Evolutionary conservation across 1,140 invertebrate species (phyloP), one percentile per base, ranked within the genome.

Genomic region (Temnothorax curvispinosus): DNA sequence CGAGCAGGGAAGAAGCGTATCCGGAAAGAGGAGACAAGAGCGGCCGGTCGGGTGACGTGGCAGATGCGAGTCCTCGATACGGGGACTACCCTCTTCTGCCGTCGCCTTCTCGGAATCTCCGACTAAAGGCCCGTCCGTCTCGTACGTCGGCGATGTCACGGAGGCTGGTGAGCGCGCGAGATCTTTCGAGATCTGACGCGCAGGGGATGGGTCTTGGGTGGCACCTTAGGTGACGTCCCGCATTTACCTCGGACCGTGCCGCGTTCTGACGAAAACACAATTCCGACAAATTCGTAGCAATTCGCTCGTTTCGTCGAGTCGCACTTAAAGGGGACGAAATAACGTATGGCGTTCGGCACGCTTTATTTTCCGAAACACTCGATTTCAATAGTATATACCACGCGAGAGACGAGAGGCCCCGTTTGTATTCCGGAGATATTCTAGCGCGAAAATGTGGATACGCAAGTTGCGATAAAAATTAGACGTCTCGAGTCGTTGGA

Each of bases 41-140:
- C 60, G 89, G 72, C 84, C 65, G 86, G 88, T 85, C 87, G 93
- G 89, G 90, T 95, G 94, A 95, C 93, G 93, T 92, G 91, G 94
- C 94, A 94, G 91, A 92, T 94, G 92, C 92, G 84, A 89, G 90
- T 91, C 87, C 75, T 89, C 91, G 90, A 92, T 91, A 89, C 62
- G 81, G 75, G 13, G 62, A 77, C 87, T 89, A 91, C 80, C 90
- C 81, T 91, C 77, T 84, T 91, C 82, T 84, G 84, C 64, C 82
- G 13, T 52, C 75, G 60, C 60, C 87, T 91, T 88, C 84, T 82
- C 54, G 58, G 82, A 85, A 90, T 65, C 80, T 67, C 58, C 69
- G 41, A 76, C 86, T 88, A 86, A 90, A 90, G 80, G 82, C 82
- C 89, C 75, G 89, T 88, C 87, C 84, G 65, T 74, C 52, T 56